Percentiles rank a stretch among this genome's conserved stretches.
phyloP scores from a whole-genome alignment of 2,888 invertebrate species.

The Diarsia mendica region DNA sequence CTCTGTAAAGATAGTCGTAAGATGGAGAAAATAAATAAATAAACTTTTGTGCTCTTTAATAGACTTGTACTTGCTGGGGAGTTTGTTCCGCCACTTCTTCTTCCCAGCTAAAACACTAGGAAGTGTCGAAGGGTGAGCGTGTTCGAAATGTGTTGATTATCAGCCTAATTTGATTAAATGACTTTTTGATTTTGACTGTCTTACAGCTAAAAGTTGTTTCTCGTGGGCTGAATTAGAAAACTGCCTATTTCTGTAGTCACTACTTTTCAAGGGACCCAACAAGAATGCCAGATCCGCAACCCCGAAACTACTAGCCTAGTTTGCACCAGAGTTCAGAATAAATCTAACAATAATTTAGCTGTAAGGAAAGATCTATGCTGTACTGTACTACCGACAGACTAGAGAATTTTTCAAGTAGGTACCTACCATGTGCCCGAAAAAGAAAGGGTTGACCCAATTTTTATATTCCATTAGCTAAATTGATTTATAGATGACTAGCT shows the following conservation, averaged over 20 bases:
- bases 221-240: neutral
- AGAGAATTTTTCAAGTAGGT: neutral
- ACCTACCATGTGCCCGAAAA: neutral
- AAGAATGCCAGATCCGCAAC: neutral
- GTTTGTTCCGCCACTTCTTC: no score
- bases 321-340: neutral
- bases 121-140: no score
- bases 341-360: neutral
- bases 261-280: neutral
- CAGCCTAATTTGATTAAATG: no score
- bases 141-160: no score
- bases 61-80: no score
- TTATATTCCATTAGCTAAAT: constrained; percentile 11
- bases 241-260: neutral
- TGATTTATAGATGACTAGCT: neutral
- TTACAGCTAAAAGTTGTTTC: neutral
- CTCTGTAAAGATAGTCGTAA: no score
- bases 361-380: neutral
- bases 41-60: no score
- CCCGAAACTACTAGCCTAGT: neutral
- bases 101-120: no score
- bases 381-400: neutral
- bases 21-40: no score
- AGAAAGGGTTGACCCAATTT: neutral
- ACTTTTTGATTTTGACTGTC: no score